Base-by-base conservation (phyloP, 1,140 invertebrate species). In the Aphelenchoides avenae region DNA sequence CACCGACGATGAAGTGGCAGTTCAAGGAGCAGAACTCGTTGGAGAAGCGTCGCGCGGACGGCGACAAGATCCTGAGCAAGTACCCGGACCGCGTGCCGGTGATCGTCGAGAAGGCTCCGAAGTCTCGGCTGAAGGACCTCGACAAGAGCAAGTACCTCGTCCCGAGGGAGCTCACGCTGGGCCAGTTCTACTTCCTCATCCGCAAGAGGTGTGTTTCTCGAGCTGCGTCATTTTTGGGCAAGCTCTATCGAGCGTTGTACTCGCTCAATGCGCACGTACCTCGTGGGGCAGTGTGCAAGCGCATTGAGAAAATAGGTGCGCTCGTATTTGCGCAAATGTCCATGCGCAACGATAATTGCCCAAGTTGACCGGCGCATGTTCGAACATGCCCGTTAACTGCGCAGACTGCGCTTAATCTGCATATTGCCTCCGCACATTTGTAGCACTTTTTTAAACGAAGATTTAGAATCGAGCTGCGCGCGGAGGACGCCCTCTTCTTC, bases 81-180 rank as follows among this genome's bases (percentile, higher is more conserved):
- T 98, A 98, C 81, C 93, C 95, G 7, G 94, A 98, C 78, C 84
- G 95, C 71, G 92, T 99, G 50, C 94, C 95, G 41, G 90, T 75
- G 5, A 77, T 75, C 24, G 75, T 75, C 22, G 75, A 75, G 47
- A 75, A 75, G 53, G 91, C 92, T n/a, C 92, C 94, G 3, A 96
- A 96, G 79, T 91, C 92, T 40, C 84, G 91, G 67, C 91, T 99
- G 77, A 90, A 90, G 60, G 93, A 98, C 81, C 83, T 99, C 77
- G 95, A 98, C 80, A 98, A 98, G 81, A 98, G 98, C 80, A 99
- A 99, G 78, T 99, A 97, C 79, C 82, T 99, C 73, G 95, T 99
- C 52, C 95, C 95, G 47, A 93, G 91, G 43, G 95, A 99, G 80
- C 81, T 99, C 68, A 98, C 95, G 37, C 93, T 99, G 49, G 95